A percentile compares a stretch with the other conserved stretches of the same genome.
phyloP scores from a whole-genome alignment of 2,797 vertebrate species.

The Zenarchopterus dispar region DNA sequence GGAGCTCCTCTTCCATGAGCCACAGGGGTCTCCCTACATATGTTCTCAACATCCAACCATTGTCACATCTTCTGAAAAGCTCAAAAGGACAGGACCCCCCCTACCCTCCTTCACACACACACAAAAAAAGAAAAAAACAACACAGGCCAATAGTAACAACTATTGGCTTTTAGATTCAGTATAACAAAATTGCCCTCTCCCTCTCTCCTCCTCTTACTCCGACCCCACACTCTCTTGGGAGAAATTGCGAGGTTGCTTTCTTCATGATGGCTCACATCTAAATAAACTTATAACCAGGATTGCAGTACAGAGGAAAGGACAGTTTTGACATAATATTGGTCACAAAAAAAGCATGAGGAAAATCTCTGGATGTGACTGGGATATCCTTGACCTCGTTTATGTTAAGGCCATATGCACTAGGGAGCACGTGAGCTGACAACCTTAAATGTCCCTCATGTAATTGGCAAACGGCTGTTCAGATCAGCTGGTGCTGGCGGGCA shows the following conservation, averaged over 20 bases:
- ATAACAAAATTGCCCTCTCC: conserved; percentile 93
- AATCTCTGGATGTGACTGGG: conserved; percentile 7
- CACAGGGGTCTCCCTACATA: conserved; percentile 97
- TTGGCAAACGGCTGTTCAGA: conserved; percentile 67
- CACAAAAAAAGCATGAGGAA: conserved; percentile 27
- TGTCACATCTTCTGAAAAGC: conserved; percentile 97
- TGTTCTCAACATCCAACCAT: conserved; percentile 99
- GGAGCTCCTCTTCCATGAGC: conserved; percentile 92
- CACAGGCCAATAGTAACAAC: conserved; percentile 97
- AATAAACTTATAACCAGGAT: conserved; percentile 39
- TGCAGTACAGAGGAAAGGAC: background rate
- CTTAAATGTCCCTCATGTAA: conserved; percentile 66
- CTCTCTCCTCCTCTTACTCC: conserved; percentile 53
- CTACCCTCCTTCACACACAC: conserved; percentile 49
- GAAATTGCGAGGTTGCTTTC: conserved; percentile 72
- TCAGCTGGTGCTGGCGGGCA: conserved; percentile 76
- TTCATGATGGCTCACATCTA: conserved; percentile 39
- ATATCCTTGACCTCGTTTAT: conserved; percentile 42
- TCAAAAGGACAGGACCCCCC: conserved; percentile 87
- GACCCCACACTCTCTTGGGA: conserved; percentile 84
- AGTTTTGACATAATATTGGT: conserved; percentile 14
- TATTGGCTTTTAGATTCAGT: conserved; percentile 95
- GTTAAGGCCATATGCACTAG: conserved; percentile 24
- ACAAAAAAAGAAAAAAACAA: conserved; percentile 82
- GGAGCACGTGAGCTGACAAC: conserved; percentile 61